Evolutionary conservation across 2,888 invertebrate genomes (phyloP).

Genomic region (Acrobasis consociella): DNA sequence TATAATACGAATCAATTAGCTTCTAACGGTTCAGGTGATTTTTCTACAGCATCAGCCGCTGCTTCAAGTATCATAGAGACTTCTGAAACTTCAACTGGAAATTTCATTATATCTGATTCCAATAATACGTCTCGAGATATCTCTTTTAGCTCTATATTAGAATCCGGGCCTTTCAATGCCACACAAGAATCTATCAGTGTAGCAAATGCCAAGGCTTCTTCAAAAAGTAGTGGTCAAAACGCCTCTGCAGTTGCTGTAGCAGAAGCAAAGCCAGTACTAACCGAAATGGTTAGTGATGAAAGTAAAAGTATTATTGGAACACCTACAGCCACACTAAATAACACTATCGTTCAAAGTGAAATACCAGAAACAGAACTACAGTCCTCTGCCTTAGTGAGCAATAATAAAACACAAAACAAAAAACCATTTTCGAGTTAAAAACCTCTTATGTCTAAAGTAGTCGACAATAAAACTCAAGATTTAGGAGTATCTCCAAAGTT

Average conservation of each 20-base stretch:
- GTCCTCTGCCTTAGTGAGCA: no score
- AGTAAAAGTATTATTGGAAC: neutral
- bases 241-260: neutral
- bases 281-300: neutral
- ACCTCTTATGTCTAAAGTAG: no score
- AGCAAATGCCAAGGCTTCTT: slow-evolving; percentile 8
- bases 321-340: neutral
- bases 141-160: neutral
- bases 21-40: neutral
- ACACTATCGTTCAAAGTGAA: neutral
- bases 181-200: neutral
- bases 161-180: neutral
- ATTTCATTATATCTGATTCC: neutral
- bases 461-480: no score
- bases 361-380: neutral
- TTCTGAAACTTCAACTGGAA: slow-evolving; percentile 9
- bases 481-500: no score
- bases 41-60: neutral
- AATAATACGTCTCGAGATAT: neutral
- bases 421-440: no score
- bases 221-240: neutral
- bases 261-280: neutral
- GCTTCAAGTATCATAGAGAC: neutral
- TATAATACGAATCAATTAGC: neutral
- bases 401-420: no score